Conservation (phyloP, 2,113 vertebrate genomes). For the Ceuthmochares aereus region DNA sequence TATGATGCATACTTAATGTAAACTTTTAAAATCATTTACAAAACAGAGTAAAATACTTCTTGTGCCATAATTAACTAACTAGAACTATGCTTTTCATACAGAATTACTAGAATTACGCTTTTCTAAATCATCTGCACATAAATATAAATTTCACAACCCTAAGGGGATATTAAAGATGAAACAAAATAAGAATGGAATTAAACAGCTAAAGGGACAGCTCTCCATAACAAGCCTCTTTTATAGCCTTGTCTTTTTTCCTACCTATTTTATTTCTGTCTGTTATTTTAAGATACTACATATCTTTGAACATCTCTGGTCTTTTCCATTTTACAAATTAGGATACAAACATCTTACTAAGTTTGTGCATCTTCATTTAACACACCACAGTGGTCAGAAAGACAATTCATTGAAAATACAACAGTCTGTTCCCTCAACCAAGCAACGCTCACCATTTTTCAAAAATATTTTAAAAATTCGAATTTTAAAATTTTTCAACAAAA, state of each 20-base stretch:
- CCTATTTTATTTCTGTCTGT: not conserved
- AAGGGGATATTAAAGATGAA: not conserved
- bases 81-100: not conserved
- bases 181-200: slow-evolving; percentile 34
- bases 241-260: not conserved
- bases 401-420: not conserved
- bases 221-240: not conserved
- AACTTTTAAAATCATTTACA: slow-evolving; percentile 34
- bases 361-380: not conserved
- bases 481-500: not conserved
- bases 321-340: not conserved
- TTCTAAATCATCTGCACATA: slow-evolving; percentile 49
- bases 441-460: not conserved
- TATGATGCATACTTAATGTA: not conserved
- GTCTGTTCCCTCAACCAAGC: not conserved
- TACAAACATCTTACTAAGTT: not conserved
- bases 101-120: not conserved
- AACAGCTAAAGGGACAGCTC: not conserved
- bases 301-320: not conserved
- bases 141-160: slow-evolving; percentile 27
- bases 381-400: not conserved
- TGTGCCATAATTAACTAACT: slow-evolving; percentile 39
- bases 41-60: slow-evolving; percentile 41
- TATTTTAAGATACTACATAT: not conserved
- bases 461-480: not conserved